phyloP scores from a whole-genome alignment of 2,797 vertebrate species.

The Tapirus indicus region DNA sequence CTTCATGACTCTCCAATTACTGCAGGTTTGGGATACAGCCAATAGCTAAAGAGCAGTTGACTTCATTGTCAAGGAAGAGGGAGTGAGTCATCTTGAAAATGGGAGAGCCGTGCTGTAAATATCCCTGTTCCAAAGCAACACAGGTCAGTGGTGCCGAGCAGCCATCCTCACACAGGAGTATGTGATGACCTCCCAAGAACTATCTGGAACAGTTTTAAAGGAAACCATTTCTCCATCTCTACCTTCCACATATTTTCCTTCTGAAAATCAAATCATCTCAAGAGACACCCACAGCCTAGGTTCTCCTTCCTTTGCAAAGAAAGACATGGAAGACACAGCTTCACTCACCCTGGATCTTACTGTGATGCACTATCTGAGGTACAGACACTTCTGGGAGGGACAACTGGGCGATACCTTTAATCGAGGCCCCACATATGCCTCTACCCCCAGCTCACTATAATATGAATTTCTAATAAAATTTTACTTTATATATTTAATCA shows the following conservation, averaged over 20 bases:
- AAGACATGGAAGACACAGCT: background rate
- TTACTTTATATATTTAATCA: background rate
- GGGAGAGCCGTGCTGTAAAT: background rate
- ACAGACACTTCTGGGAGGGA: background rate
- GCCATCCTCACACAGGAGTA: background rate
- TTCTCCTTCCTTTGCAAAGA: background rate
- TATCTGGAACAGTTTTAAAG: background rate
- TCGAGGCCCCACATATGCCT: background rate
- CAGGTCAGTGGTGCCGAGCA: background rate
- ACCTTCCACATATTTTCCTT: background rate
- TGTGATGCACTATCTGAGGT: background rate
- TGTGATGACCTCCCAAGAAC: background rate
- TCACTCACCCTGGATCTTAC: background rate
- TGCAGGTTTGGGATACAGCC: background rate
- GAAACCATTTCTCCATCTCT: background rate
- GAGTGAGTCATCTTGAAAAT: background rate
- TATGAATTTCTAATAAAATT: background rate
- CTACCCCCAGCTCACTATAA: background rate
- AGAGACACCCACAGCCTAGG: background rate
- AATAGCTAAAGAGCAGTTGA: background rate
- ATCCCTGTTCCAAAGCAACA: background rate
- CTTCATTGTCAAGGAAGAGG: background rate
- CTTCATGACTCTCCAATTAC: background rate
- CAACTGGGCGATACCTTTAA: background rate
- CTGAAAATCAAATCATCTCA: slow-evolving; percentile 22